phyloP scores from a whole-genome alignment of 2,113 vertebrate species.

The Todiramphus saurophagus region DNA sequence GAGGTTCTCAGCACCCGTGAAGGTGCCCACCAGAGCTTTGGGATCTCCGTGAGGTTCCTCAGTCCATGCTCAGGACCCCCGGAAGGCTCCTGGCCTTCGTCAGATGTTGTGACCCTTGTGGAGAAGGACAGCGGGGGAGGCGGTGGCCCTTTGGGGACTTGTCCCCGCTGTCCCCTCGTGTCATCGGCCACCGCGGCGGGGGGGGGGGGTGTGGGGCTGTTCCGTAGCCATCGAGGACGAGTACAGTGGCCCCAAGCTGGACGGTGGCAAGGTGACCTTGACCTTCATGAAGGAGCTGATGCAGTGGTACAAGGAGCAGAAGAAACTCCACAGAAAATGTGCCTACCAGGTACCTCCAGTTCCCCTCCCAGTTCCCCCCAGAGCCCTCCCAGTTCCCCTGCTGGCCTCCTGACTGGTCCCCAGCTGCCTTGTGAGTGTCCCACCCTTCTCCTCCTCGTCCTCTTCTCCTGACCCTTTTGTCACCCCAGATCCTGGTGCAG shows the following conservation, averaged over 20 bases:
- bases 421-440: not conserved
- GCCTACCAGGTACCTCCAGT: slow-evolving; percentile 85
- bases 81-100: too few relatives aligned
- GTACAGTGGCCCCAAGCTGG: slow-evolving; percentile 89
- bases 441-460: not conserved
- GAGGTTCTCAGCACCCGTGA: too few relatives aligned
- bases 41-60: too few relatives aligned
- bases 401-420: not conserved
- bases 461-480: too few relatives aligned
- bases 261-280: slow-evolving; percentile 85
- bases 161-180: not conserved
- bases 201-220: not conserved
- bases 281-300: slow-evolving; percentile 93
- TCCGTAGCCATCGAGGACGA: slow-evolving; percentile 90
- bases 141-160: not conserved
- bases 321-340: slow-evolving; percentile 93
- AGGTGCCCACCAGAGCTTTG: too few relatives aligned
- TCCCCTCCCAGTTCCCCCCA: not conserved
- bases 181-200: not conserved
- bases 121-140: too few relatives aligned
- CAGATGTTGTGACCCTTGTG: too few relatives aligned
- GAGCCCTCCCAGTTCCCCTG: not conserved
- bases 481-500: slow-evolving; percentile 87
- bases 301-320: slow-evolving; percentile 93
- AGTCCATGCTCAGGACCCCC: too few relatives aligned